Evolutionary conservation across 2,797 vertebrate species (phyloP), one percentile per base, ranked within the genome.

Genomic region (Bryconaethiops microstoma): DNA sequence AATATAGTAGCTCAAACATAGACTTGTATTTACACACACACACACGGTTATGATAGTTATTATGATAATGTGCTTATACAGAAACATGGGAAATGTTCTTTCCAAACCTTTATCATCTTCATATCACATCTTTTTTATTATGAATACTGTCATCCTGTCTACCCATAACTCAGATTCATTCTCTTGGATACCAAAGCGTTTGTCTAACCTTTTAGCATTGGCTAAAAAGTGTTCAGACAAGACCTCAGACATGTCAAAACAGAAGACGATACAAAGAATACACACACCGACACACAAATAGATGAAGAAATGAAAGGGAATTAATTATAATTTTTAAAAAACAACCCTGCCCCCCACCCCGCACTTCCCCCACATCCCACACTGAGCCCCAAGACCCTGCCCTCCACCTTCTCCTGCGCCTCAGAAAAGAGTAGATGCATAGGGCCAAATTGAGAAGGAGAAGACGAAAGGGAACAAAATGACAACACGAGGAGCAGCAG

Each of bases 181-280:
- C 90, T 92, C 92, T 90, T 87, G 87, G 90, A 95, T 92, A 94
- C 94, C 94, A 95, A 94, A 95, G 94, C 89, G 78, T 90, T 88
- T 86, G 85, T 88, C 90, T 90, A 84, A 87, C 90, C 89, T 72
- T 74, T 79, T 77, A 73, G 78, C 67, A 73, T 55, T 83, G 59
- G 85, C 89, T 91, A 88, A 91, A 88, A 80, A 87, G 90, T 86
- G 88, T 92, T 91, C 90, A 92, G 90, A 92, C 88, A 86, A 89
- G 90, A 92, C 89, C 92, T 92, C 92, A 91, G 90, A 89, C 81
- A 87, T 86, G 90, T 92, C 87, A 83, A 83, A 78, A 89, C 77
- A 87, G 68, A 55, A 80, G 23, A 80, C 64, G 84, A 77, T 78
- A 74, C 76, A 8, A 77, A 78, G 40, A 62, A 77, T 71, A 68